Conservation (phyloP, 2,888 invertebrate genomes). For the Trimorus sp. region DNA sequence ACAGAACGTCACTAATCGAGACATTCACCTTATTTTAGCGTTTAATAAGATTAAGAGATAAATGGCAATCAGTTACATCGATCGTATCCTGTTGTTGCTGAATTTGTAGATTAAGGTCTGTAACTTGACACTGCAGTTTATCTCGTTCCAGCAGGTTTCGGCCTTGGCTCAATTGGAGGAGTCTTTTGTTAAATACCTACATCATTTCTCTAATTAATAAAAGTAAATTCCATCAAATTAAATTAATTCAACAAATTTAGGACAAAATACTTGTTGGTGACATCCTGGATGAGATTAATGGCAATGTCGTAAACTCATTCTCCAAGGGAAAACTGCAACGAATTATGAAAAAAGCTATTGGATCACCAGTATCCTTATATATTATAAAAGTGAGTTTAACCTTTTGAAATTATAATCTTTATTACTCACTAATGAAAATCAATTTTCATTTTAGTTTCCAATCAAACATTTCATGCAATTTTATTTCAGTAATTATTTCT, state of each 20-base stretch:
- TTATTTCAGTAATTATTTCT: no score
- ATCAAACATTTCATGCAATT: no score
- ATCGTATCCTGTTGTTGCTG: conserved; percentile 81
- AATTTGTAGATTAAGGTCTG: conserved; percentile 79
- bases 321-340: conserved; percentile 82
- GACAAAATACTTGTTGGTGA: conserved; percentile 83
- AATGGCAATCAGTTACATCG: conserved; percentile 77
- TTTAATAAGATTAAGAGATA: no score
- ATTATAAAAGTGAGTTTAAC: conserved; percentile 82
- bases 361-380: conserved; percentile 82
- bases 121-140: conserved; percentile 85
- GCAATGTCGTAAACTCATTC: conserved; percentile 81
- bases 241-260: conserved; percentile 11
- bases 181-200: conserved; percentile 87
- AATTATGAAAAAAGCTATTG: conserved; percentile 82
- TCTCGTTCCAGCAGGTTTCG: conserved; percentile 89
- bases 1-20: no score
- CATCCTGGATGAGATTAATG: conserved; percentile 85
- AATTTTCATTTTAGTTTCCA: no score
- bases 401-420: no score
- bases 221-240: no score
- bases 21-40: no score
- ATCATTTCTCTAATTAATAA: no score
- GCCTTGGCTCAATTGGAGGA: conserved; percentile 87
- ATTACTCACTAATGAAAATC: no score